Conservation (phyloP, 2,888 invertebrate genomes). For the Drosophila helvetica region DNA sequence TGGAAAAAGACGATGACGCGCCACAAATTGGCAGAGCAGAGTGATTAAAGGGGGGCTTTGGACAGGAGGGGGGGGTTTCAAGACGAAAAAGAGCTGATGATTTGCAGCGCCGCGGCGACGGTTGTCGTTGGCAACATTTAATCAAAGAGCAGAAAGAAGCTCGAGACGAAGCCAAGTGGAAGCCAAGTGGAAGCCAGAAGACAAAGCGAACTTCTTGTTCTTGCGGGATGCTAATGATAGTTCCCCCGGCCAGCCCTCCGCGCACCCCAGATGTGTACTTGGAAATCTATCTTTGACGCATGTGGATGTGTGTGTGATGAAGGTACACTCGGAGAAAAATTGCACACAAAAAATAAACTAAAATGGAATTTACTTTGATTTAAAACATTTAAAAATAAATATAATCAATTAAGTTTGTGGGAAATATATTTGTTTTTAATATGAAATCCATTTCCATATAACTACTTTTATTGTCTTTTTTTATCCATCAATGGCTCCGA, state of each 20-base stretch:
- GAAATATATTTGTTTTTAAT: too few relatives aligned
- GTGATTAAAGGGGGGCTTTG: too few relatives aligned
- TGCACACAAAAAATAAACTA: too few relatives aligned
- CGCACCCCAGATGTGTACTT: neutral
- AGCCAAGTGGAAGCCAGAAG: slow-evolving; percentile 65
- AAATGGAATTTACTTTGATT: too few relatives aligned
- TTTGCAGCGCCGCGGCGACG: slow-evolving; percentile 29
- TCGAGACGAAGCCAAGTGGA: slow-evolving; percentile 69
- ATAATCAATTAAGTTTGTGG: too few relatives aligned
- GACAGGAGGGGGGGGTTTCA: slow-evolving; percentile 9
- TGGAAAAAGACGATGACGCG: slow-evolving; percentile 22
- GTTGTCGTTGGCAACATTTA: slow-evolving; percentile 76
- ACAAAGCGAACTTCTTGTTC: slow-evolving; percentile 42
- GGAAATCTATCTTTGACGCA: too few relatives aligned
- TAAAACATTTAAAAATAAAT: too few relatives aligned
- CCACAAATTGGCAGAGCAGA: neutral
- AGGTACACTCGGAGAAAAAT: too few relatives aligned
- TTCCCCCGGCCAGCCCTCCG: neutral
- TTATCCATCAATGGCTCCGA: slow-evolving; percentile 84
- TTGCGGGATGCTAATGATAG: slow-evolving; percentile 33
- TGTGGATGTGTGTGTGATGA: too few relatives aligned
- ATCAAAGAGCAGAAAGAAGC: slow-evolving; percentile 53
- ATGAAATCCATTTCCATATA: too few relatives aligned
- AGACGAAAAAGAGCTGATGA: slow-evolving; percentile 10
- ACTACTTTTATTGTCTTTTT: too few relatives aligned